phyloP scores from a whole-genome alignment of 2,888 invertebrate species.

The Limnephilus auricula region DNA sequence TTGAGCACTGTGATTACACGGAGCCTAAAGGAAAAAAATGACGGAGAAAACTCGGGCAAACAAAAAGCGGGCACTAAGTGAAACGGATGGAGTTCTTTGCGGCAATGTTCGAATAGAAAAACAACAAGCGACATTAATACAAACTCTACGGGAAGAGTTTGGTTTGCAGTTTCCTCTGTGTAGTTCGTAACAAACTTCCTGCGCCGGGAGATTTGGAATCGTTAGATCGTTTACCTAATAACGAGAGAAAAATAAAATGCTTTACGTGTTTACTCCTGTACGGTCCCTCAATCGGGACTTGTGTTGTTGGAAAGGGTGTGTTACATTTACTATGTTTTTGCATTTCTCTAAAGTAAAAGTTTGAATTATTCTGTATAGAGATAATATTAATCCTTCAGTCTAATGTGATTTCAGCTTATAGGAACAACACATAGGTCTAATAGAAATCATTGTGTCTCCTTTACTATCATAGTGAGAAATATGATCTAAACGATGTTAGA shows the following conservation, averaged over 20 bases:
- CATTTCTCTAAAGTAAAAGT: neutral
- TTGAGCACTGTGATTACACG: conserved; percentile 41
- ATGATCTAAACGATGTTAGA: too few species aligned
- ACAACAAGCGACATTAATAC: conserved; percentile 60
- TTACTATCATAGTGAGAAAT: too few species aligned
- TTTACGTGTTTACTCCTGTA: neutral
- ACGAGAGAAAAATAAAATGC: conserved; percentile 1
- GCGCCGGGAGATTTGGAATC: conserved; percentile 2
- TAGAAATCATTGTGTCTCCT: too few species aligned
- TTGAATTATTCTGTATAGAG: too few species aligned
- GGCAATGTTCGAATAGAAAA: conserved; percentile 46
- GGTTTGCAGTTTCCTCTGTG: neutral
- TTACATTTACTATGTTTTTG: too few species aligned
- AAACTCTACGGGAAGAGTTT: conserved; percentile 43
- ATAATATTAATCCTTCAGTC: too few species aligned
- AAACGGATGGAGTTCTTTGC: conserved; percentile 59
- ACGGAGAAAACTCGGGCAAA: conserved; percentile 30
- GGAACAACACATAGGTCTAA: too few species aligned
- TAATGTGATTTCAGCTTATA: too few species aligned
- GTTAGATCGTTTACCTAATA: conserved; percentile 31
- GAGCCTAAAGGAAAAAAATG: conserved; percentile 37
- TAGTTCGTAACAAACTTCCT: neutral
- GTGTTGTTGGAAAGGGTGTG: too few species aligned
- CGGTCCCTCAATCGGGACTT: neutral
- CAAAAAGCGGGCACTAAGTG: conserved; percentile 58